Base-by-base conservation (phyloP, 2,888 invertebrate species). In the Brassicogethes aeneus region DNA sequence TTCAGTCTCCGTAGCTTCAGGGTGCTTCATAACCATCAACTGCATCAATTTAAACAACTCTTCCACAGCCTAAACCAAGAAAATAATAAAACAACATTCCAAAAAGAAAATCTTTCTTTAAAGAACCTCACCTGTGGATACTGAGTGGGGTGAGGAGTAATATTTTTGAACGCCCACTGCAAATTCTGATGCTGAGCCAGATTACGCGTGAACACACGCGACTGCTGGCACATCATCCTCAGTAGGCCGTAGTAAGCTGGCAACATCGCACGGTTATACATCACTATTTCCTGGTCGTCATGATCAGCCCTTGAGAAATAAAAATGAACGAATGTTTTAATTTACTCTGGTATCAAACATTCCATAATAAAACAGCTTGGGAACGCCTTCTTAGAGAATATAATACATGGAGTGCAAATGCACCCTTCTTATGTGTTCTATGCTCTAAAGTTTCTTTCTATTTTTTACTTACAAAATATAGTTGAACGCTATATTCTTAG, bases 151-250 rank as follows among this genome's bases (percentile, higher is more conserved):
- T 92, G 92, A n/a, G 93, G 92, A 17, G 92, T 90, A 49, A 95
- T 93, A 68, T 94, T 94, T 60, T 93, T 85, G 68, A 94, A 94
- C 16, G 94, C 94, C 94, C 94, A 95, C 63, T 91, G 90, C 33
- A 95, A 79, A 72, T 95, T 95, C 70, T 94, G 93, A 70, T 95
- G 94, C 52, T 84, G 83, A 1, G 92, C 89, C 41, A 95, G 73
- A 59, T 87, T 82, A 39, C 91, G 76, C 3, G 92, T 88, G 66
- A 95, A 91, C 15, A 81, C 70, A 34, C 84, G 76, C 3, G 93
- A 93, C 54, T 89, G 85, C 51, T 91, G 85, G 63, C 94, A 94
- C 70, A 90, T 93, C 66, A 93, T 77, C 47, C 92, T 77, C 55
- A 95, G 71, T 42, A 95, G 72, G 33, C 93, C 91, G 64, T 91